Conservation (phyloP, 1,140 invertebrate species). For the Mamestra configurata region DNA sequence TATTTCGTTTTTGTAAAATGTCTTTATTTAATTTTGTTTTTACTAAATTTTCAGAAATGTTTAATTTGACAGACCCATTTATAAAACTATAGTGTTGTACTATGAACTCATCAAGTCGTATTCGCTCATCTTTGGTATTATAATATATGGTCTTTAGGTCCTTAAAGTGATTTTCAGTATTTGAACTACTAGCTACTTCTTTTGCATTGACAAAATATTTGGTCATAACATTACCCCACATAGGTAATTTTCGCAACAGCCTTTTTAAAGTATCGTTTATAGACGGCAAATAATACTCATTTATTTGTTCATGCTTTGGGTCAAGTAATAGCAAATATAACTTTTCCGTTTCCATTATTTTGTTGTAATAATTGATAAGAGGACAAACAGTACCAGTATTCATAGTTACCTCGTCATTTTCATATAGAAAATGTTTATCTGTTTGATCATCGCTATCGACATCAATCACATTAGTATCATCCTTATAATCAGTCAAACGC, state of each 20-base stretch:
- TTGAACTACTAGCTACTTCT: neutral
- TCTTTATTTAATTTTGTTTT: neutral
- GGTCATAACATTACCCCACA: neutral
- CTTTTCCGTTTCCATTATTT: neutral
- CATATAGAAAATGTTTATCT: neutral
- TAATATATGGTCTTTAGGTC: neutral
- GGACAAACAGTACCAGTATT: neutral
- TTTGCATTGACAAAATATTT: neutral
- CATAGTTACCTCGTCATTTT: neutral
- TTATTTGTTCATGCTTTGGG: neutral
- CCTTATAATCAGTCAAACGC: neutral
- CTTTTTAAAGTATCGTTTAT: constrained; percentile 6
- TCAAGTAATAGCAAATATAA: constrained; percentile 1
- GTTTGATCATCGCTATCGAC: neutral
- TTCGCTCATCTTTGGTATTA: neutral
- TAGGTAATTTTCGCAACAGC: neutral
- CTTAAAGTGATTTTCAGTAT: neutral
- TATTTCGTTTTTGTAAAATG: neutral
- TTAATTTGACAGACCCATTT: neutral
- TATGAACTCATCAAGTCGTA: neutral
- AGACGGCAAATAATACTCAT: neutral
- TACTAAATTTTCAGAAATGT: neutral
- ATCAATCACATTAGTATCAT: neutral
- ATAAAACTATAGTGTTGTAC: neutral
- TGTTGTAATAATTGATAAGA: neutral